phyloP scores from a whole-genome alignment of 64 coral and sea anemone genomes.

The Porites australiensis region DNA sequence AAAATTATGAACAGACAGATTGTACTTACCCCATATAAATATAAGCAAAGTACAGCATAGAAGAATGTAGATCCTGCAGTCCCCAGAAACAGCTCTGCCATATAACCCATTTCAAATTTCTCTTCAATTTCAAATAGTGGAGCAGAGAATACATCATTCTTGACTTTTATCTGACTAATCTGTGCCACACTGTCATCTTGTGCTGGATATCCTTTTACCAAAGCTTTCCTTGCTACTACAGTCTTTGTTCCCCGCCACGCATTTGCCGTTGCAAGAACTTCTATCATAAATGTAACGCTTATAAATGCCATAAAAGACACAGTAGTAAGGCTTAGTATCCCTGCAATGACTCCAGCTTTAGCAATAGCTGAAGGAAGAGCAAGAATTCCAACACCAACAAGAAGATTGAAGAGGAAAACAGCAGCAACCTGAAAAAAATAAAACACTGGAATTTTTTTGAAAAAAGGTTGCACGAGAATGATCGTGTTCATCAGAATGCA shows the following conservation, averaged over 20 bases:
- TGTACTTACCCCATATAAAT: conserved; percentile 88
- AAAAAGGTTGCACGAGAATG: background rate
- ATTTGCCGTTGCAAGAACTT: conserved; percentile 91
- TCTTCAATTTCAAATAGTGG: conserved; percentile 91
- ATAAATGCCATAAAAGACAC: conserved; percentile 89
- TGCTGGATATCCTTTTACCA: background rate
- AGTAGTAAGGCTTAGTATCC: conserved; percentile 57
- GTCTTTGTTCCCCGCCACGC: conserved; percentile 72
- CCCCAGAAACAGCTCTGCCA: conserved; percentile 87
- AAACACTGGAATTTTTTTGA: no score
- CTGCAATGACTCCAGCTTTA: conserved; percentile 83
- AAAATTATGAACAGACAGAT: background rate
- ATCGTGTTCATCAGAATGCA: no score
- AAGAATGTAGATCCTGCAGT: conserved; percentile 85
- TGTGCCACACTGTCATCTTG: conserved; percentile 41
- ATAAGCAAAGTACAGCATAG: conserved; percentile 86
- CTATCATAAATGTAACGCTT: conserved; percentile 76
- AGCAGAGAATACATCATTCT: conserved; percentile 42
- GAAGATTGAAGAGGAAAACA: conserved; percentile 90
- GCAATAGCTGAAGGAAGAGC: conserved; percentile 87
- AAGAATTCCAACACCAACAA: conserved; percentile 85
- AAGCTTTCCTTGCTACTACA: background rate
- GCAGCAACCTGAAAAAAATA: conserved; percentile 73
- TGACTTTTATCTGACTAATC: conserved; percentile 55
- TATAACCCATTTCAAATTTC: conserved; percentile 81